A percentile compares a stretch with the other conserved stretches of the same genome.
Evolutionary conservation across 1,140 invertebrate genomes (phyloP).

Genomic region (Copidosoma floridanum): DNA sequence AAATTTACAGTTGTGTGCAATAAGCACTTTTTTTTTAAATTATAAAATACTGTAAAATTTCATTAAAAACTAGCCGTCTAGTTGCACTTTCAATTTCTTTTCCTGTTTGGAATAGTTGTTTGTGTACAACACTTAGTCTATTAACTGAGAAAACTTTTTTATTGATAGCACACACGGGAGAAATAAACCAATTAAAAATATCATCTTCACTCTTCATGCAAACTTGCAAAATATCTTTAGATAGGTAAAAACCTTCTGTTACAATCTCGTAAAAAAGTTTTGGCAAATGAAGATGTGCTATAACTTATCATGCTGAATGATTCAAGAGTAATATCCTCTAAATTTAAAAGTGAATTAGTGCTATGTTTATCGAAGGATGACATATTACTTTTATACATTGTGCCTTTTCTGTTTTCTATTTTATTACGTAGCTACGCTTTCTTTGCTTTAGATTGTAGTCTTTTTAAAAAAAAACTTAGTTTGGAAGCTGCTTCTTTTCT

Average conservation of each 20-base stretch:
- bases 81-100: background rate
- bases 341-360: background rate
- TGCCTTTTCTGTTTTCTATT: background rate
- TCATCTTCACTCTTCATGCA: background rate
- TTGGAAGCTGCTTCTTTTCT: background rate
- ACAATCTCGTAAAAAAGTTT: background rate
- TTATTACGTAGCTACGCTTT: background rate
- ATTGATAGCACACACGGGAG: background rate
- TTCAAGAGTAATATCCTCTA: background rate
- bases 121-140: background rate
- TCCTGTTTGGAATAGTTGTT: background rate
- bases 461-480: no score
- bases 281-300: background rate
- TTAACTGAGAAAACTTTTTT: background rate
- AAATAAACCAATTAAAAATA: background rate
- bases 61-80: background rate
- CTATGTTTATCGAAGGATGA: background rate
- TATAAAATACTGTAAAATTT: background rate
- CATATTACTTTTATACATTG: no score
- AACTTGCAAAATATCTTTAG: background rate
- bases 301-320: background rate
- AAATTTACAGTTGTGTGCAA: no score
- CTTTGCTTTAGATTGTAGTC: no score
- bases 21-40: background rate
- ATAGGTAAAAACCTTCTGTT: background rate